phyloP scores from a whole-genome alignment of 2,113 vertebrate species.

The Benitochromis conjunctus region DNA sequence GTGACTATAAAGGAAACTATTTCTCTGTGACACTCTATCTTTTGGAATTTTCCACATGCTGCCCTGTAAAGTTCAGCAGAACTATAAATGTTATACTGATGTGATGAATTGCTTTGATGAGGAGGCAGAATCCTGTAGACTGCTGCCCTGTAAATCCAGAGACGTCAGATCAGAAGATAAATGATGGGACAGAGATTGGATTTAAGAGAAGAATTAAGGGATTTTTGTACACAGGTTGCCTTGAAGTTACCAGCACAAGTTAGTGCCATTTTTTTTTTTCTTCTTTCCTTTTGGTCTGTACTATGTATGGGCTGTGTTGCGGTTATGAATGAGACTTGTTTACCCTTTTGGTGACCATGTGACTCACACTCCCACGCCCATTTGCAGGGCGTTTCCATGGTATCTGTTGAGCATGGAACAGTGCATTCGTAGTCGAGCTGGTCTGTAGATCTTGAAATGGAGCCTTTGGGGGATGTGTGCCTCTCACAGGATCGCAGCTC shows the following conservation, averaged over 20 bases:
- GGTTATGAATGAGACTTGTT: slow-evolving; percentile 79
- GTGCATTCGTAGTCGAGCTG: slow-evolving; percentile 46
- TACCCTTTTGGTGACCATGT: slow-evolving; percentile 72
- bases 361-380: slow-evolving; percentile 69
- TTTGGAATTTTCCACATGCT: slow-evolving; percentile 72
- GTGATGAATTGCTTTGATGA: slow-evolving; percentile 3
- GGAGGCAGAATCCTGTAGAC: background rate
- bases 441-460: slow-evolving; percentile 60
- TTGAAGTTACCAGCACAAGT: slow-evolving; percentile 6
- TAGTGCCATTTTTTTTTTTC: background rate
- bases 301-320: slow-evolving; percentile 44
- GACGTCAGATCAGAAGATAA: background rate
- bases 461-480: slow-evolving; percentile 35
- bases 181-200: background rate
- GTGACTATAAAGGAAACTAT: slow-evolving; percentile 78
- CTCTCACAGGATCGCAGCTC: slow-evolving; percentile 52
- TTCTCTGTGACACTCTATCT: slow-evolving; percentile 66
- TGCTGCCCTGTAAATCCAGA: background rate
- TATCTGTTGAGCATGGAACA: slow-evolving; percentile 56
- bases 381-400: slow-evolving; percentile 72
- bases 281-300: background rate
- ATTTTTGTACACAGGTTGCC: background rate
- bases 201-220: background rate
- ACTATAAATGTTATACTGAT: slow-evolving; percentile 43
- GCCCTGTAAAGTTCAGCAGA: slow-evolving; percentile 59